A percentile compares a stretch with the other conserved stretches of the same genome.
These are phyloP conservation scores for Lamellibrachia satsuma DNA, from an alignment of 2,888 invertebrate genomes.

Conservation along the genomic window DNA sequence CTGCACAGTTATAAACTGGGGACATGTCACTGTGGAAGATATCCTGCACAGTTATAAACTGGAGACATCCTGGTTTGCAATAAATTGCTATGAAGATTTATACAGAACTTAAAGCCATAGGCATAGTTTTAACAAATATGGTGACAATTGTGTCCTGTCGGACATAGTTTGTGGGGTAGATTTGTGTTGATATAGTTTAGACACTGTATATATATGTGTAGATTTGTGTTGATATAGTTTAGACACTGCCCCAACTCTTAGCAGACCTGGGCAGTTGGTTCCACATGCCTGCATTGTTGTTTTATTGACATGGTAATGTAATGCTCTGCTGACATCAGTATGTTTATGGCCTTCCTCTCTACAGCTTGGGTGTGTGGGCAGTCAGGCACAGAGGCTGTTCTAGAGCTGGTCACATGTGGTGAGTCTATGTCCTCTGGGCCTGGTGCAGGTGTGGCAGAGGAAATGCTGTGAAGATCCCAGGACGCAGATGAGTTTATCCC, in stretches of 20 bases:
- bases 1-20: too few species aligned
- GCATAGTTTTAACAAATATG: neutral
- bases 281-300: slow-evolving; percentile 1
- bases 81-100: neutral
- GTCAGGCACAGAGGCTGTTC: neutral
- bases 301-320: neutral
- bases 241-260: neutral
- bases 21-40: too few species aligned
- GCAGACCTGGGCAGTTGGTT: neutral
- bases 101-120: neutral
- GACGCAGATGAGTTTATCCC: neutral
- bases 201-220: too few species aligned
- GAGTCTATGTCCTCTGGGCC: neutral
- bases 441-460: neutral
- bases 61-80: too few species aligned
- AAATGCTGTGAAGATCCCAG: neutral
- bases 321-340: slow-evolving; percentile 3
- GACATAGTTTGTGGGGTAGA: neutral
- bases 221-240: neutral
- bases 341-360: neutral
- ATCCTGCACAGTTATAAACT: too few species aligned
- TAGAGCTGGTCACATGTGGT: neutral
- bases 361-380: neutral
- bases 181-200: neutral
- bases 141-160: neutral